Conservation (phyloP, 2,797 vertebrate genomes). For the Melanitta fusca region DNA sequence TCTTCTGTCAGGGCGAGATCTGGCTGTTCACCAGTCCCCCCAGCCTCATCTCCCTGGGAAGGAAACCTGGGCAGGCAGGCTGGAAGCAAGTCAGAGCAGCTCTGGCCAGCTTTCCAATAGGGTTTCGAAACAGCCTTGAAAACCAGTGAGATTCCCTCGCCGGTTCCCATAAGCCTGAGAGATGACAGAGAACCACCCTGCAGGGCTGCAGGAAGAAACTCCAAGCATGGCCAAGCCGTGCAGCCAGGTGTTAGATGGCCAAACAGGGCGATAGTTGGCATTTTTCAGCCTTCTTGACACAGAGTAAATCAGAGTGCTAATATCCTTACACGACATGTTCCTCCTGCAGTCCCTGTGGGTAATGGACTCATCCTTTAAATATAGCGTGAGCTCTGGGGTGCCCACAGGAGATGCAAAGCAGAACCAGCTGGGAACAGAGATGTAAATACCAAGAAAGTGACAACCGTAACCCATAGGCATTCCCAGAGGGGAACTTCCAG, state of each 20-base stretch:
- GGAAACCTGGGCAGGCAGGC: neutral
- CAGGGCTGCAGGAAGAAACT: neutral
- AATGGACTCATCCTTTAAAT: neutral
- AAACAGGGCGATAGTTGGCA: neutral
- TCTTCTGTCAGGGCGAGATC: neutral
- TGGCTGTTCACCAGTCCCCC: neutral
- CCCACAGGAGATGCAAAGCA: neutral
- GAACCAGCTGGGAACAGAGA: neutral
- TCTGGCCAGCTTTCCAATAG: neutral
- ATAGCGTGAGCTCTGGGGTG: neutral
- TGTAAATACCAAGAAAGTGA: neutral
- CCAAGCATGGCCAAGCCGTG: neutral
- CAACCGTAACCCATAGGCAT: neutral
- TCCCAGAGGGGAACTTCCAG: neutral
- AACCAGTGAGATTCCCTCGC: neutral
- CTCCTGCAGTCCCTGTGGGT: neutral
- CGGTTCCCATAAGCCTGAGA: slow-evolving; percentile 42
- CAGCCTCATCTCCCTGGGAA: neutral
- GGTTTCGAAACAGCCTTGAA: neutral
- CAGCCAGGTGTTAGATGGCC: neutral
- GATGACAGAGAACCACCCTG: neutral
- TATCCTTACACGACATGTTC: neutral
- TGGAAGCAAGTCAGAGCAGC: neutral
- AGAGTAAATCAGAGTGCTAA: neutral
- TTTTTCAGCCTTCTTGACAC: neutral